phyloP scores from a whole-genome alignment of 2,113 vertebrate species.

The Cavia aperea region DNA sequence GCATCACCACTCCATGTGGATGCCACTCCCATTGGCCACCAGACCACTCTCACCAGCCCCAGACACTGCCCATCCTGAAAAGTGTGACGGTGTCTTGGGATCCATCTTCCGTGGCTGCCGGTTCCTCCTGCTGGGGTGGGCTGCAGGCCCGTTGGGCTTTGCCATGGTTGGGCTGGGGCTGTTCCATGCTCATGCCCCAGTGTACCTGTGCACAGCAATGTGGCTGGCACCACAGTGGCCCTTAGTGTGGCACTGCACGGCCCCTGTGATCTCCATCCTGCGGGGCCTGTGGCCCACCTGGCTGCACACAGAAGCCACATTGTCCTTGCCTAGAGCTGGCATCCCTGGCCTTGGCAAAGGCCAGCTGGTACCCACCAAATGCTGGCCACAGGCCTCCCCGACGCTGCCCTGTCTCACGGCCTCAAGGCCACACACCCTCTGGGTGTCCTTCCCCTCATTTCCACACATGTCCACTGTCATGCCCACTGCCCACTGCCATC shows the following conservation, averaged over 20 bases:
- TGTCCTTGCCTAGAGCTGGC: too few relatives aligned
- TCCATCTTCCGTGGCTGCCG: neutral
- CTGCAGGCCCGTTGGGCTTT: neutral
- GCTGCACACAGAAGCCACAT: accelerated
- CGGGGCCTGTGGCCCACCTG: accelerated
- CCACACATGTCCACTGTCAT: accelerated
- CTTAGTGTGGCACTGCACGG: neutral
- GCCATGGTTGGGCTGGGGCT: too few relatives aligned
- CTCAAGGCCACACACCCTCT: neutral
- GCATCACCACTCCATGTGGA: neutral
- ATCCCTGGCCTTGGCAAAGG: neutral
- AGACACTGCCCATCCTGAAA: neutral
- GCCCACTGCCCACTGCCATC: neutral
- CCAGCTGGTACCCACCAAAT: accelerated
- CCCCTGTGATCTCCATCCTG: neutral
- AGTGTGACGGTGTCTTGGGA: neutral
- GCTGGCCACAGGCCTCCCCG: neutral
- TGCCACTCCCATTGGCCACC: neutral
- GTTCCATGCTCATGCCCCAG: neutral
- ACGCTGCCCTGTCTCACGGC: too few relatives aligned
- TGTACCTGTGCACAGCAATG: neutral
- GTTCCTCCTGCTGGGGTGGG: neutral
- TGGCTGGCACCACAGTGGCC: neutral
- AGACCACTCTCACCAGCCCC: neutral
- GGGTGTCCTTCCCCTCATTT: neutral